These are phyloP conservation scores for Reticulitermes speratus DNA, from an alignment of 1,140 invertebrate species.

Conservation along the genomic window DNA sequence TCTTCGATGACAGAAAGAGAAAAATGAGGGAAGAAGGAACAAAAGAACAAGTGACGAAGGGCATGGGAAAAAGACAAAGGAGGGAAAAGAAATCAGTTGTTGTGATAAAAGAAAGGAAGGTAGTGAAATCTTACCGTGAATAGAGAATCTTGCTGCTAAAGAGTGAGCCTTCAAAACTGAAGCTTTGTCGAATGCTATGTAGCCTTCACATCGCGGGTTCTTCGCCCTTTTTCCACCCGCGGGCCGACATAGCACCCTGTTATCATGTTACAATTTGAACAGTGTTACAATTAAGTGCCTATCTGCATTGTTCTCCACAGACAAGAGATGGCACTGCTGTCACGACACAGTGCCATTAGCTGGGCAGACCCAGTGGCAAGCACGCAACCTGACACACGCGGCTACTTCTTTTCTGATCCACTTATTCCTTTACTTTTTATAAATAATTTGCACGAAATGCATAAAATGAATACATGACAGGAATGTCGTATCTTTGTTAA, in stretches of 20 bases:
- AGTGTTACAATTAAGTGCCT: background rate
- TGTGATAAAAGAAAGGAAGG: background rate
- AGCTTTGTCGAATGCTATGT: too few relatives aligned
- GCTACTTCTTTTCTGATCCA: background rate
- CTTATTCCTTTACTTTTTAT: background rate
- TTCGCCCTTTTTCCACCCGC: background rate
- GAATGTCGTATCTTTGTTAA: too few relatives aligned
- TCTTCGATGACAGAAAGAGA: background rate
- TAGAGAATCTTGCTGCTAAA: too few relatives aligned
- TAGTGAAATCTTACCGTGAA: background rate
- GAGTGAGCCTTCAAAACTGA: too few relatives aligned
- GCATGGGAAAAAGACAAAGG: background rate
- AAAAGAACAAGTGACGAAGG: background rate
- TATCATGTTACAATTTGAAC: background rate
- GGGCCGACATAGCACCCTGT: background rate
- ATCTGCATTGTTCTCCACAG: background rate
- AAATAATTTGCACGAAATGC: too few relatives aligned
- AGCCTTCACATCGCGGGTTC: too few relatives aligned
- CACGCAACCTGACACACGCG: background rate
- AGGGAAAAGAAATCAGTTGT: background rate
- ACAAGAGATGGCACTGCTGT: background rate
- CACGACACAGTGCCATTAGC: background rate
- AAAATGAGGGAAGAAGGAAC: background rate
- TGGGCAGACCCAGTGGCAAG: background rate
- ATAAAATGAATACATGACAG: too few relatives aligned